Percentiles rank a stretch among this genome's conserved stretches.
These are phyloP conservation scores for Enteromius anoplus DNA, from an alignment of 2,797 vertebrate genomes.

Conservation along the genomic window DNA sequence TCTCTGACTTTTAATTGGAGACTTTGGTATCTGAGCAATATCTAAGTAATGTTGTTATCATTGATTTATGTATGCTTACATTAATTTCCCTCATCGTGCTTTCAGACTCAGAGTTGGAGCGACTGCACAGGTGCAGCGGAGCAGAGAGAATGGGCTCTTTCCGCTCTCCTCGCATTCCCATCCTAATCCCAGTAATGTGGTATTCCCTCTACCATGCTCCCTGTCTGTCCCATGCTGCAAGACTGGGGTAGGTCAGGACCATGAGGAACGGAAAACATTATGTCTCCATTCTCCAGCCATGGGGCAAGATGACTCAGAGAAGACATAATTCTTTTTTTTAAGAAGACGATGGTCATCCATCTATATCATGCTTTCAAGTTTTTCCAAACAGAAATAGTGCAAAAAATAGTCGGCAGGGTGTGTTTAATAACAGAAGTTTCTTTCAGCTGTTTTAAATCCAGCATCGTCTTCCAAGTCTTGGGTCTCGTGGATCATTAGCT, in stretches of 20 bases:
- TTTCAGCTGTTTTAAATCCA: constrained; percentile 28
- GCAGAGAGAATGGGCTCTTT: constrained; percentile 48
- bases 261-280: constrained; percentile 38
- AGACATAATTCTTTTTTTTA: constrained; percentile 13
- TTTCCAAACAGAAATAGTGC: constrained; percentile 18
- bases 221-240: constrained; percentile 17
- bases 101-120: not conserved
- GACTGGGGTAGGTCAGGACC: constrained; percentile 14
- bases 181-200: constrained; percentile 48
- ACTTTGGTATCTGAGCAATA: not conserved
- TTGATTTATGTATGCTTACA: not conserved
- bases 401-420: constrained; percentile 1
- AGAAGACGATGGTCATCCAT: not conserved
- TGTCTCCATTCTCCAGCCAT: not conserved
- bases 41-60: not conserved
- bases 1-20: not conserved
- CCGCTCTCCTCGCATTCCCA: constrained; percentile 43
- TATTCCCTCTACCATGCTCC: constrained; percentile 27
- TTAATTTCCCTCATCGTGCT: not conserved
- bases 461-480: constrained; percentile 18
- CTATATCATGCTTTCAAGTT: not conserved
- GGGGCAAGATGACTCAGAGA: constrained; percentile 15
- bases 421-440: constrained; percentile 14
- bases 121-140: constrained; percentile 56
- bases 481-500: constrained; percentile 32